Percentiles rank a stretch among this genome's conserved stretches.
These are phyloP conservation scores for Drosophila tani DNA, from an alignment of 1,140 invertebrate species.

Conservation along the genomic window DNA sequence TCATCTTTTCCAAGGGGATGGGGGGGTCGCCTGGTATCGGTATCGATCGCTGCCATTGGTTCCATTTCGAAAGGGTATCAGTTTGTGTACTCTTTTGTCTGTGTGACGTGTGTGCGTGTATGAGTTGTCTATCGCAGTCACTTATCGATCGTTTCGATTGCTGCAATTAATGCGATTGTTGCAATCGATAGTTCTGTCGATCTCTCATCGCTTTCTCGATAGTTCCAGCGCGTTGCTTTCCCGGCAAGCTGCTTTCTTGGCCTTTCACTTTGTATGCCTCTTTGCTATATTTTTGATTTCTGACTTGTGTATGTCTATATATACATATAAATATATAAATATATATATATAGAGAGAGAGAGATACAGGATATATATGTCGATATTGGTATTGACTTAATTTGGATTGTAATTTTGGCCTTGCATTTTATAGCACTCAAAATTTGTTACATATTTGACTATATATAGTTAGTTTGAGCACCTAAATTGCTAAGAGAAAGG, in stretches of 20 bases:
- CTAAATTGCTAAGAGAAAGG: conserved; percentile 84
- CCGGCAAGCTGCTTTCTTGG: conserved; percentile 40
- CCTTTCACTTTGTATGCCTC: conserved; percentile 37
- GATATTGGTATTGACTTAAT: conserved; percentile 60
- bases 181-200: conserved; percentile 25
- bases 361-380: conserved; percentile 40
- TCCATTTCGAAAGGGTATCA: conserved; percentile 2
- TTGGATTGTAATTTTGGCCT: conserved; percentile 60
- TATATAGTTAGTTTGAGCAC: conserved; percentile 77
- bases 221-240: conserved; percentile 48
- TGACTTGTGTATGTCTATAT: conserved; percentile 32
- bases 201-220: conserved; percentile 15
- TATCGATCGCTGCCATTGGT: conserved; percentile 9
- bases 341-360: conserved; percentile 21
- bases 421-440: conserved; percentile 82
- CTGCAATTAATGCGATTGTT: conserved; percentile 19
- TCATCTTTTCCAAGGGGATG: conserved; percentile 28
- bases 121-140: conserved; percentile 24
- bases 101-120: conserved; percentile 38
- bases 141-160: conserved; percentile 19
- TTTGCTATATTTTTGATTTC: conserved; percentile 38
- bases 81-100: conserved; percentile 5
- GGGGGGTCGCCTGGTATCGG: conserved; percentile 2
- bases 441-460: conserved; percentile 76
- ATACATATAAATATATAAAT: conserved; percentile 11